A percentile compares a stretch with the other conserved stretches of the same genome.
phyloP scores from a whole-genome alignment of 2,113 vertebrate genomes.

The Colinus virginianus region DNA sequence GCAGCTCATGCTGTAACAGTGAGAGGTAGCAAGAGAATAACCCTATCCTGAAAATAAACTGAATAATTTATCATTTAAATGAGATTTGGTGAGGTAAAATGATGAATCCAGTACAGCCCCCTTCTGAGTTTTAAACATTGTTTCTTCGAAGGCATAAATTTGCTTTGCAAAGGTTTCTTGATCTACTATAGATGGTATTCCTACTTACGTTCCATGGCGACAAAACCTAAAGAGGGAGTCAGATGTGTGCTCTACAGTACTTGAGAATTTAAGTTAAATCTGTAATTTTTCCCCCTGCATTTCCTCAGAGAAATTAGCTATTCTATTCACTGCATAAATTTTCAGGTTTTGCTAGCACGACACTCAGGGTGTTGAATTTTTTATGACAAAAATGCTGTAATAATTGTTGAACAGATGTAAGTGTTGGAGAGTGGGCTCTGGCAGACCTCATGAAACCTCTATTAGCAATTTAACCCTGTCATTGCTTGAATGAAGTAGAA shows the following conservation, averaged over 20 bases:
- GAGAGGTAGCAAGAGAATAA: constrained; percentile 19
- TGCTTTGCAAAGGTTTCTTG: constrained; percentile 31
- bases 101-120: background rate
- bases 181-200: constrained; percentile 5
- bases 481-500: constrained; percentile 55
- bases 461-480: constrained; percentile 95
- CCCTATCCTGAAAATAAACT: constrained; percentile 11
- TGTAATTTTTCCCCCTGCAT: constrained; percentile 86
- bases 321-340: constrained; percentile 98
- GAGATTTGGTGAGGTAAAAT: constrained; percentile 4
- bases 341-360: constrained; percentile 94
- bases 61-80: constrained; percentile 43
- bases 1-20: background rate
- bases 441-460: constrained; percentile 93
- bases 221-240: constrained; percentile 78
- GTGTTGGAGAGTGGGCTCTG: constrained; percentile 91
- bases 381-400: constrained; percentile 98
- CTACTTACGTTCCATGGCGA: constrained; percentile 55
- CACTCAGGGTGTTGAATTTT: constrained; percentile 98
- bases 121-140: constrained; percentile 25
- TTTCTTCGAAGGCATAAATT: constrained; percentile 62
- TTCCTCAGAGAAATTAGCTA: constrained; percentile 98
- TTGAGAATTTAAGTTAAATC: constrained; percentile 90
- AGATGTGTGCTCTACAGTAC: constrained; percentile 81
- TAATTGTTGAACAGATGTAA: constrained; percentile 99